phyloP scores from a whole-genome alignment of 1,140 invertebrate genomes.

The Drosophila jambulina region DNA sequence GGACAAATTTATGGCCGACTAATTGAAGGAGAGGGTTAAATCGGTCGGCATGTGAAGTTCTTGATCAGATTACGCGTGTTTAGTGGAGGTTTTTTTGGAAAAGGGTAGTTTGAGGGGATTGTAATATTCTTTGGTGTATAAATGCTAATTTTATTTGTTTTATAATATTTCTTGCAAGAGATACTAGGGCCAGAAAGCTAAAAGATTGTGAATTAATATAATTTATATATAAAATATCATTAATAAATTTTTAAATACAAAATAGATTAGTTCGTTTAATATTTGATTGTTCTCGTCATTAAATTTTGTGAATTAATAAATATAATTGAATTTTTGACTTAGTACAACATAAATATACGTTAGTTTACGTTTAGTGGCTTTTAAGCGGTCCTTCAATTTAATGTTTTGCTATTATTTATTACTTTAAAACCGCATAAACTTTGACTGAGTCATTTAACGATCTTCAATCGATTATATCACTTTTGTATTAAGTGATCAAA shows the following conservation, averaged over 20 bases:
- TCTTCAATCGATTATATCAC: slow-evolving; percentile 9
- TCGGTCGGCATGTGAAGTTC: slow-evolving; percentile 2
- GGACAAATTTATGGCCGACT: slow-evolving; percentile 58
- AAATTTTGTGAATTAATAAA: too few relatives aligned
- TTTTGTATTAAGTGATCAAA: slow-evolving; percentile 2
- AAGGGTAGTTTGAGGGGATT: neutral
- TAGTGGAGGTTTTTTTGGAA: neutral
- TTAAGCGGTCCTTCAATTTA: too few relatives aligned
- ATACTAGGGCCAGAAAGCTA: neutral
- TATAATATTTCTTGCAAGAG: too few relatives aligned
- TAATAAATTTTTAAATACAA: neutral
- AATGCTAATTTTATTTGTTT: neutral
- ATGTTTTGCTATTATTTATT: too few relatives aligned
- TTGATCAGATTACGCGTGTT: slow-evolving; percentile 7
- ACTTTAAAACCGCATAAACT: neutral
- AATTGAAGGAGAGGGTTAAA: slow-evolving; percentile 44
- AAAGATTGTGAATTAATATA: neutral
- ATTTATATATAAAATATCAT: neutral
- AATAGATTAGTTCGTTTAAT: too few relatives aligned
- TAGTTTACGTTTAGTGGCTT: too few relatives aligned
- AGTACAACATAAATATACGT: too few relatives aligned
- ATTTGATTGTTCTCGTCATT: too few relatives aligned
- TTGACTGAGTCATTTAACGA: neutral
- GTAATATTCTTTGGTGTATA: neutral
- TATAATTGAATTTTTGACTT: too few relatives aligned